Conservation (phyloP, 2,113 vertebrate species). For the Mirounga angustirostris region DNA sequence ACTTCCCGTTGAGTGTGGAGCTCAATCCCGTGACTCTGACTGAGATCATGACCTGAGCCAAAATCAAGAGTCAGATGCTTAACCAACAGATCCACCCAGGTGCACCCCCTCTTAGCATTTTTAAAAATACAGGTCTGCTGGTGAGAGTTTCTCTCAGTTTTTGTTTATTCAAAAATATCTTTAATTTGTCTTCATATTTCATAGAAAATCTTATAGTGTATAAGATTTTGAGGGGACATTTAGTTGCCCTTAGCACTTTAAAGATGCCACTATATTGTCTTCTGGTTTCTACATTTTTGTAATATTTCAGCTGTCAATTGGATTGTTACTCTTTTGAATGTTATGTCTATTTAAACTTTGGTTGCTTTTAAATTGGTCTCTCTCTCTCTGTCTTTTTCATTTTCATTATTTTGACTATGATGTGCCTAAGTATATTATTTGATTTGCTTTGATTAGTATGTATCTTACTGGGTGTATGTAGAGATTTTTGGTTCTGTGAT, state of each 20-base stretch:
- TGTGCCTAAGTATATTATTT: not conserved
- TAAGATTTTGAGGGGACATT: not conserved
- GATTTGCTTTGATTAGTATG: not conserved
- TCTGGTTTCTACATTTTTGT: not conserved
- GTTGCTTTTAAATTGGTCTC: not conserved
- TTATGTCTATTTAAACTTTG: not conserved
- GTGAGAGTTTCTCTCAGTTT: not conserved
- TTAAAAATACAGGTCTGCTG: not conserved
- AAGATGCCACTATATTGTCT: not conserved
- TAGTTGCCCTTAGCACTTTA: not conserved
- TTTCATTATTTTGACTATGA: slow-evolving; percentile 20
- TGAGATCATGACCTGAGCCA: not conserved
- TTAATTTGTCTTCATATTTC: not conserved
- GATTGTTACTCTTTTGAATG: not conserved
- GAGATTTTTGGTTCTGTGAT: not conserved
- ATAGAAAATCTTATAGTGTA: not conserved
- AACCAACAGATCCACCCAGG: not conserved
- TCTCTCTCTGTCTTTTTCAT: not conserved
- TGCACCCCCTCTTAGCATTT: not conserved
- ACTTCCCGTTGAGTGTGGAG: not conserved
- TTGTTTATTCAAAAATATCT: not conserved
- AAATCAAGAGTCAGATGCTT: not conserved
- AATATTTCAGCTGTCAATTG: not conserved
- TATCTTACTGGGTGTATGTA: not conserved
- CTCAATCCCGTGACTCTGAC: not conserved